A percentile compares a stretch with the other conserved stretches of the same genome.
Evolutionary conservation across 64 coral and sea anemone genomes (phyloP).

Genomic region (Orbicella faveolata): DNA sequence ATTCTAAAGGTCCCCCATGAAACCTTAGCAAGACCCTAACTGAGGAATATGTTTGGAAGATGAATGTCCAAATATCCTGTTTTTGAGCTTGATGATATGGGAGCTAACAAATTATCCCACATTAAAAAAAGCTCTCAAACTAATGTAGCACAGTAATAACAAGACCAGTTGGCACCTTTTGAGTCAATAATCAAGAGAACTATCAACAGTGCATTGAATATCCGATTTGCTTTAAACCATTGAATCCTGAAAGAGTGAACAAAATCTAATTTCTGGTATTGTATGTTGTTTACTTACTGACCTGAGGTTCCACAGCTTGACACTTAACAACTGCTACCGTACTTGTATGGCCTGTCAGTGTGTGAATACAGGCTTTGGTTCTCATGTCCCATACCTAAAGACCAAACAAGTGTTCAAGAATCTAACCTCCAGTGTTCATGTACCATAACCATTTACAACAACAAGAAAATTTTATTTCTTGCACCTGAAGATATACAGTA

Average conservation of each 20-base stretch:
- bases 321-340: constrained; percentile 87
- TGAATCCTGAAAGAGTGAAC: too few species aligned
- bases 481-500: too few species aligned
- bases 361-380: constrained; percentile 99
- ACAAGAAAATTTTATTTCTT: too few species aligned
- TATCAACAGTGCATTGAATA: neutral
- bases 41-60: too few species aligned
- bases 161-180: neutral
- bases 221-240: too few species aligned
- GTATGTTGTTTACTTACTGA: neutral
- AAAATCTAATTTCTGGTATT: too few species aligned
- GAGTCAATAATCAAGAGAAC: neutral
- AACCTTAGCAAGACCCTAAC: too few species aligned
- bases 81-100: neutral
- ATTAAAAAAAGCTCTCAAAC: neutral
- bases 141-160: constrained; percentile 7
- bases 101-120: neutral
- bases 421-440: too few species aligned
- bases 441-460: too few species aligned
- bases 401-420: neutral
- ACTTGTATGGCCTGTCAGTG: constrained; percentile 87
- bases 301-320: constrained; percentile 95
- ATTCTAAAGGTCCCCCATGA: too few species aligned
- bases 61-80: neutral
- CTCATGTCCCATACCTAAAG: constrained; percentile 95